Base-by-base conservation (phyloP, 2,113 vertebrate species). In the Cephalopterus ornatus region DNA sequence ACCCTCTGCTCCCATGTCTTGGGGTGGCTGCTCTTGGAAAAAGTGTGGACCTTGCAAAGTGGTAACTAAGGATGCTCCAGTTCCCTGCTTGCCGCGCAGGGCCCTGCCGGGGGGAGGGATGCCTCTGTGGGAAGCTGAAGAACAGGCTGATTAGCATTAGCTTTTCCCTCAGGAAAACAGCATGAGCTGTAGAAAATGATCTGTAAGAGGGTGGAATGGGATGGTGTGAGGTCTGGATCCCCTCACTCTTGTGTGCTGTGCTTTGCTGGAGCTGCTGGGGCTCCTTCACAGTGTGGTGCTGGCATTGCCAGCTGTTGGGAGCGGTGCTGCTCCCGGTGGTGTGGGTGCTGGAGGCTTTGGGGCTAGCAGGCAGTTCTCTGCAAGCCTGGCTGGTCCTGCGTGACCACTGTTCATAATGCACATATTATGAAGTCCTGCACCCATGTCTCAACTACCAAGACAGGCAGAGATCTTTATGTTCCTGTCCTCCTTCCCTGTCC, bases 281-380 rank as follows among this genome's bases (percentile, higher is more conserved):
- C 42, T 79, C n/a, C 67, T 23, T 72, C 49, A 2, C 2, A 11
- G 32, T 5, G 24, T 4, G 4, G 55, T 22, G 74, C 70, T 0
- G 3, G 55, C 83, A 58, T 5, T 0, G 3, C 33, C 74, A 55
- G 53, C 53, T 26, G 19, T 1, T 8, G 70, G 65, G 9, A 81
- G 20, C 0, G 1, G 50, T 6, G 85, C 68, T 61, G 65, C 46
- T 63, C 35, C 47, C 0, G 1, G 28, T 37, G 21, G n/a, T 0
- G 0, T 3, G 47, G 56, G 28, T 56, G 61, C 50, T 5, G 5
- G 30, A 32, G 85, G 47, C 46, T 72, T 72, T 12, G 68, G 53
- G 30, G 76, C 56, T 85, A 56, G 32, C 41, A 63, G 82, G 47
- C 19, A 46, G 81, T 59, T 63, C 73, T 14, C 50, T 39, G 78